Evolutionary conservation across 2,113 vertebrate genomes (phyloP).

Genomic region (Heliornis fulica): DNA sequence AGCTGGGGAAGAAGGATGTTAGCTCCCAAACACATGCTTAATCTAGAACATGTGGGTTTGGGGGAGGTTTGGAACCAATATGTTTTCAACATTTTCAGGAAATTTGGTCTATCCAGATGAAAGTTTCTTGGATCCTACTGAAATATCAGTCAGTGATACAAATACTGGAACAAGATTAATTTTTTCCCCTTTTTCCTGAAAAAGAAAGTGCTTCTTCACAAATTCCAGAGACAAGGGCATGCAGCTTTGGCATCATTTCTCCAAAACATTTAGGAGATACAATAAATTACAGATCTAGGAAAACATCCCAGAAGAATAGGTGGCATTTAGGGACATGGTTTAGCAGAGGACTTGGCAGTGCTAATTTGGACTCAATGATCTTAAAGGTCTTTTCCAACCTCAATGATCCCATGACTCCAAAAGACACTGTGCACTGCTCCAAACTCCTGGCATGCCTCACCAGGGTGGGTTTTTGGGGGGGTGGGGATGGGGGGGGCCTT

Average conservation of each 20-base stretch:
- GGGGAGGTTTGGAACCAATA: constrained; percentile 51
- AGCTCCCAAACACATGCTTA: constrained; percentile 52
- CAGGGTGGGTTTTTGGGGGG: neutral
- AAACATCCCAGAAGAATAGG: neutral
- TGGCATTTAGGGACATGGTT: too few relatives aligned
- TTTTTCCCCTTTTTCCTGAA: neutral
- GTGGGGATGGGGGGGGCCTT: neutral
- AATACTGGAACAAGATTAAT: constrained; percentile 1
- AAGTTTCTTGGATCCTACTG: constrained; percentile 53
- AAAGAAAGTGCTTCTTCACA: constrained; percentile 1
- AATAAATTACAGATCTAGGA: neutral
- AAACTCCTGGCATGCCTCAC: neutral
- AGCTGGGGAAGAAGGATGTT: constrained; percentile 19
- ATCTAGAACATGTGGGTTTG: constrained; percentile 51
- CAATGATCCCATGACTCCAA: neutral
- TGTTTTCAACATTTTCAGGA: constrained; percentile 67
- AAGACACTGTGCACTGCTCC: neutral
- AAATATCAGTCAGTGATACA: constrained; percentile 2
- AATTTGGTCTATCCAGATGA: constrained; percentile 65
- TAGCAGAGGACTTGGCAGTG: too few relatives aligned
- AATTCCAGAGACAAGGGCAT: neutral
- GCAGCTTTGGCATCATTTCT: neutral
- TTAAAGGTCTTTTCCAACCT: too few relatives aligned
- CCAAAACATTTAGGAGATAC: neutral
- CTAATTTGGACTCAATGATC: too few relatives aligned